Evolutionary conservation across 2,113 vertebrate genomes (phyloP).

Genomic region (Capreolus pygargus): DNA sequence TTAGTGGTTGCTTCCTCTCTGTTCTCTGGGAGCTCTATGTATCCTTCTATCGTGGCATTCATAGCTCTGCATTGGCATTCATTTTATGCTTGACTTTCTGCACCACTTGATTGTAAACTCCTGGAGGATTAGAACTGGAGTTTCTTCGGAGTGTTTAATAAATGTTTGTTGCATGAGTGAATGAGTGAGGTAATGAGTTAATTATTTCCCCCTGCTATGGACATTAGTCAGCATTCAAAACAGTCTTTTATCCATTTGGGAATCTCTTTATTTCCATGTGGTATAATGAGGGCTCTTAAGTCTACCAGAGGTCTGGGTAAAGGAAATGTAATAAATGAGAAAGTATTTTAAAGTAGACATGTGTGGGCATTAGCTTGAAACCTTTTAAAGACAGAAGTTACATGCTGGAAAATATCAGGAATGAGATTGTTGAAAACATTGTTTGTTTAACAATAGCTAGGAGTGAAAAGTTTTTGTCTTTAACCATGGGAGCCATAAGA

Average conservation of each 20-base stretch:
- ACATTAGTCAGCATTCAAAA: conserved; percentile 44
- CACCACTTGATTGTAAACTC: background rate
- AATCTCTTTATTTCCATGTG: conserved; percentile 51
- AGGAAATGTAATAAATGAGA: conserved; percentile 48
- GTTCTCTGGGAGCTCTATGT: background rate
- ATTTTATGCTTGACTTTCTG: background rate
- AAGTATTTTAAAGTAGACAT: conserved; percentile 47
- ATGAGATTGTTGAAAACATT: conserved; percentile 27
- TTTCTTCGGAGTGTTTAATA: conserved; percentile 40
- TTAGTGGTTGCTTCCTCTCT: background rate
- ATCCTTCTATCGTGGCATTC: background rate
- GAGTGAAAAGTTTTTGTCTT: conserved; percentile 47
- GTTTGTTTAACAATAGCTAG: background rate
- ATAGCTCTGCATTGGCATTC: background rate
- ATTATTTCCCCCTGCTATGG: conserved; percentile 38
- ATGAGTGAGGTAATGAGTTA: conserved; percentile 51
- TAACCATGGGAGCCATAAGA: background rate
- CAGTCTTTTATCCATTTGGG: conserved; percentile 24
- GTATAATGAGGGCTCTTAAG: conserved; percentile 42
- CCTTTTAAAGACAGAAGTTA: conserved; percentile 45
- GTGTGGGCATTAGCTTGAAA: conserved; percentile 55
- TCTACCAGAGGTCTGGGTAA: conserved; percentile 24
- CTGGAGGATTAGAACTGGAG: background rate
- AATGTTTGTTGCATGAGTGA: conserved; percentile 62
- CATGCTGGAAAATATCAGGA: conserved; percentile 31